These are phyloP conservation scores for Melanargia galathea DNA, from an alignment of 2,888 invertebrate genomes.

Conservation along the genomic window DNA sequence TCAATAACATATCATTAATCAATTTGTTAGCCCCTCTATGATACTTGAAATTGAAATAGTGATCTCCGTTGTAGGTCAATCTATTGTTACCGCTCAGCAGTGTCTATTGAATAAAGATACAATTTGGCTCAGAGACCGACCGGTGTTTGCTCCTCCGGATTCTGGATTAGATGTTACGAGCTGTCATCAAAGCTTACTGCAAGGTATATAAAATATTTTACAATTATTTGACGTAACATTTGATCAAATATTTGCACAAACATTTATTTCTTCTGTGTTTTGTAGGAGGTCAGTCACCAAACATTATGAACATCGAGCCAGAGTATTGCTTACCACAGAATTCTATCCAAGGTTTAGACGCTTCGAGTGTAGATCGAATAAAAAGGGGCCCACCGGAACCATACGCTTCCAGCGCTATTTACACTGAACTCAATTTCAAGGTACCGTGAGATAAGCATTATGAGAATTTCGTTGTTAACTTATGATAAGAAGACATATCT, in stretches of 20 bases:
- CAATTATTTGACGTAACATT: not conserved
- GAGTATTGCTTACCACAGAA: slow-evolving; percentile 78
- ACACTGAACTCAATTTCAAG: slow-evolving; percentile 81
- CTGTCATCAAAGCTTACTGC: slow-evolving; percentile 76
- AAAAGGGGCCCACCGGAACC: slow-evolving; percentile 75
- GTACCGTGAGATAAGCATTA: slow-evolving; percentile 69
- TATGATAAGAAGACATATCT: slow-evolving; percentile 55
- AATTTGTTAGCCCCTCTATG: slow-evolving; percentile 36
- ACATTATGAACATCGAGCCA: slow-evolving; percentile 73
- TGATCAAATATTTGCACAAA: not conserved
- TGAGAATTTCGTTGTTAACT: slow-evolving; percentile 53
- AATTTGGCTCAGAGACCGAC: slow-evolving; percentile 75
- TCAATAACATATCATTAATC: slow-evolving; percentile 32
- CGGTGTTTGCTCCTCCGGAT: slow-evolving; percentile 70
- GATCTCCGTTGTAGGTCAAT: slow-evolving; percentile 72
- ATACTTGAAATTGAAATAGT: slow-evolving; percentile 62
- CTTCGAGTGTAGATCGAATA: slow-evolving; percentile 71
- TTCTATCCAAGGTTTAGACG: slow-evolving; percentile 74
- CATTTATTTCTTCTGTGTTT: slow-evolving; percentile 9
- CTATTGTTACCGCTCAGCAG: slow-evolving; percentile 77
- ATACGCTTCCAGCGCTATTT: slow-evolving; percentile 78
- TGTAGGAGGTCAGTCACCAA: slow-evolving; percentile 73
- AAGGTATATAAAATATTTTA: slow-evolving; percentile 52
- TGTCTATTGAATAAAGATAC: slow-evolving; percentile 79
- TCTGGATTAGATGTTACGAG: slow-evolving; percentile 65